phyloP scores from a whole-genome alignment of 2,113 vertebrate genomes.

The Peromyscus leucopus region DNA sequence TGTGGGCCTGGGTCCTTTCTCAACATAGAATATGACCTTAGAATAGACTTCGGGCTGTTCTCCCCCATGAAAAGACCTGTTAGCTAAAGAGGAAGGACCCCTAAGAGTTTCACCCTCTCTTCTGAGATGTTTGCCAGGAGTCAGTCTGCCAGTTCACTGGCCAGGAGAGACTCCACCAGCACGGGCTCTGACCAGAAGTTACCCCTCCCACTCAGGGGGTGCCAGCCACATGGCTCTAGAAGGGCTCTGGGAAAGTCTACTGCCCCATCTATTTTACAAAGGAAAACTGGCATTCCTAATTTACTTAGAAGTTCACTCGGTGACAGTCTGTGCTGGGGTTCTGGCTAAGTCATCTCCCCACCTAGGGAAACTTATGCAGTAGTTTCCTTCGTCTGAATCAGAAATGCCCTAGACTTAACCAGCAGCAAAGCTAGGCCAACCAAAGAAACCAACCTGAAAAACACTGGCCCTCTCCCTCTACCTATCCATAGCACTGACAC shows the following conservation, averaged over 20 bases:
- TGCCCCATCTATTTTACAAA: background rate
- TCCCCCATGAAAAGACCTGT: background rate
- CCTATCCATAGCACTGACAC: conserved; percentile 71
- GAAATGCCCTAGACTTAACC: conserved; percentile 20
- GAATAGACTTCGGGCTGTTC: background rate
- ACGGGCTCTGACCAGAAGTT: background rate
- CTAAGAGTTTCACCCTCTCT: background rate
- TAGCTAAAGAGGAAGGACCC: background rate
- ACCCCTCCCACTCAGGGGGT: background rate
- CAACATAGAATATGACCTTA: background rate
- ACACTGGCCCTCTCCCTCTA: no score
- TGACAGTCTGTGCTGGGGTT: background rate
- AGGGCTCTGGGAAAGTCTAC: background rate
- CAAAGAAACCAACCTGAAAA: background rate
- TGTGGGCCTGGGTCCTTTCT: background rate
- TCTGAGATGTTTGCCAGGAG: background rate
- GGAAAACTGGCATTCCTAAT: background rate
- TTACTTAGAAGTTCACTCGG: background rate
- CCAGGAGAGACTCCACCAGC: background rate
- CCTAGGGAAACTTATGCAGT: background rate
- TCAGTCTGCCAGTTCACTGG: no score
- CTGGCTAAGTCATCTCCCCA: background rate
- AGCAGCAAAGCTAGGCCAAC: background rate
- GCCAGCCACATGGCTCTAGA: background rate
- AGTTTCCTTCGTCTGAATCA: background rate